Conservation (phyloP, 2,888 invertebrate genomes). For the Anaspis maculata region DNA sequence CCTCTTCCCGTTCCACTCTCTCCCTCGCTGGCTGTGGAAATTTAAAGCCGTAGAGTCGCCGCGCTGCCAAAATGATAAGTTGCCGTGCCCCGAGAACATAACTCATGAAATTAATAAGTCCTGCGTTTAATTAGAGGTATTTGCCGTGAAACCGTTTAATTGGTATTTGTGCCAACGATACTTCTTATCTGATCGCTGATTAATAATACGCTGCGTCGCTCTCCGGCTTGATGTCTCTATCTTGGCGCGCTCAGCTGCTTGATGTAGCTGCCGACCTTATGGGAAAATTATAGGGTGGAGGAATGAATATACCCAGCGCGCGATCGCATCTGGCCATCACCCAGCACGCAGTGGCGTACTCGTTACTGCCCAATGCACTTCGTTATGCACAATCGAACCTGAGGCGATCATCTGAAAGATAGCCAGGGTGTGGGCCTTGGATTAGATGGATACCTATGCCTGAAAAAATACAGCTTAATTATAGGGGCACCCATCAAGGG, state of each 20-base stretch:
- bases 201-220: slow-evolving; percentile 21
- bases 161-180: slow-evolving; percentile 22
- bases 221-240: slow-evolving; percentile 23
- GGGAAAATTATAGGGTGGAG: slow-evolving; percentile 21
- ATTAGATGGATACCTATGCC: no score
- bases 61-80: slow-evolving; percentile 15
- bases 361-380: no score
- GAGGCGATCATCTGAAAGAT: no score
- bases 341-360: no score
- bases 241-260: slow-evolving; percentile 22
- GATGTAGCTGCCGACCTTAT: slow-evolving; percentile 10
- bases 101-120: slow-evolving; percentile 21
- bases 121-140: slow-evolving; percentile 21
- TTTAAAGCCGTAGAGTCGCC: slow-evolving; percentile 7
- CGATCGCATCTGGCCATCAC: slow-evolving; percentile 10
- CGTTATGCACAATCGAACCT: no score
- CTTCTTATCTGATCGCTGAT: slow-evolving; percentile 23
- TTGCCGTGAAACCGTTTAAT: slow-evolving; percentile 21
- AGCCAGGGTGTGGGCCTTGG: no score
- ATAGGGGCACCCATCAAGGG: no score
- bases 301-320: no score
- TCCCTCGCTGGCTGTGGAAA: no score
- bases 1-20: no score
- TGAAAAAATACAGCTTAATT: no score
- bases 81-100: slow-evolving; percentile 13